These are phyloP conservation scores for Antitype chi DNA, from an alignment of 2,888 invertebrate species.

Conservation along the genomic window DNA sequence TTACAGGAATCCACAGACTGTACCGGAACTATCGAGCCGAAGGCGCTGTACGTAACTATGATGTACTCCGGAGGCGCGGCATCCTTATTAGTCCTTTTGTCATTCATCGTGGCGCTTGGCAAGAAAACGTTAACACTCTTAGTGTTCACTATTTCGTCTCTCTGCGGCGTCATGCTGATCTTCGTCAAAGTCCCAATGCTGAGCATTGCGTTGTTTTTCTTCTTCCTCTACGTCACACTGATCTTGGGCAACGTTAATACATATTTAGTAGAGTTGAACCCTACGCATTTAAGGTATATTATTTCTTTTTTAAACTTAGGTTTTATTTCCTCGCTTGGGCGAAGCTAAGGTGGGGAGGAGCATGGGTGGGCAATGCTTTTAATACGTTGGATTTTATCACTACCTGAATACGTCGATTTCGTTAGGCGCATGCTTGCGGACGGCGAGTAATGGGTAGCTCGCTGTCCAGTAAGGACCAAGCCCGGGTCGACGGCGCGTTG, in stretches of 20 bases:
- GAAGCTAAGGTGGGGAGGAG: too few relatives aligned
- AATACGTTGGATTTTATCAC: too few relatives aligned
- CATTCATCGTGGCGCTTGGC: slow-evolving; percentile 80
- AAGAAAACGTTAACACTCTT: slow-evolving; percentile 78
- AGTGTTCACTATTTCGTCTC: slow-evolving; percentile 73
- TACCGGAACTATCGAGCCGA: slow-evolving; percentile 74
- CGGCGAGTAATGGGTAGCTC: too few relatives aligned
- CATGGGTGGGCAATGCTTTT: too few relatives aligned
- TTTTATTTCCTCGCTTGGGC: neutral
- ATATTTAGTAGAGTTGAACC: slow-evolving; percentile 85
- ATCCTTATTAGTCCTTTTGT: slow-evolving; percentile 74
- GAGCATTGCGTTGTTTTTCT: slow-evolving; percentile 80
- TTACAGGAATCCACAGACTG: slow-evolving; percentile 74
- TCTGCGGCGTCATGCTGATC: slow-evolving; percentile 75
- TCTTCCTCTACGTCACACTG: slow-evolving; percentile 81
- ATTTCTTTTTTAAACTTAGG: too few relatives aligned
- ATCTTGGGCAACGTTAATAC: slow-evolving; percentile 84
- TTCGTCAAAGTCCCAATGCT: slow-evolving; percentile 78
- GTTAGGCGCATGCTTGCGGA: too few relatives aligned
- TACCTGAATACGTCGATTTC: too few relatives aligned
- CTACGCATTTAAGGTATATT: slow-evolving; percentile 83
- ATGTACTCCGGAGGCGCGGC: slow-evolving; percentile 78
- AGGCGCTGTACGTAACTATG: slow-evolving; percentile 82
- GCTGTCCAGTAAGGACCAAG: too few relatives aligned
- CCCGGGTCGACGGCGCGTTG: too few relatives aligned